Percentiles rank a stretch among this genome's conserved stretches.
Evolutionary conservation across 2,797 vertebrate species (phyloP).

Genomic region (Hippoglossus hippoglossus): DNA sequence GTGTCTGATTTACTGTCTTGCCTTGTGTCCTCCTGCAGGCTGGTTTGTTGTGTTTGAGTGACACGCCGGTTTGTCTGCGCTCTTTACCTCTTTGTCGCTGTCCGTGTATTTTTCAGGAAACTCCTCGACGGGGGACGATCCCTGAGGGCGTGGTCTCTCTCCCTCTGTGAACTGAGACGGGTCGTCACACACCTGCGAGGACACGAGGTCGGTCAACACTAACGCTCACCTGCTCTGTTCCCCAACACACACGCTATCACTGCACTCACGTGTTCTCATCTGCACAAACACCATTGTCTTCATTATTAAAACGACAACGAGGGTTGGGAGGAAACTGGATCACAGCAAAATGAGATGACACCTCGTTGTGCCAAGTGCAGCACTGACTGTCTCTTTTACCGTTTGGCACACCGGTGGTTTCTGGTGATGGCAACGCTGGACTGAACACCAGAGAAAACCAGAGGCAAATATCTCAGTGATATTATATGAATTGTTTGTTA

Average conservation of each 20-base stretch:
- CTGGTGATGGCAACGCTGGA: constrained; percentile 9
- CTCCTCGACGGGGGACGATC: constrained; percentile 96
- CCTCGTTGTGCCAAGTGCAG: constrained; percentile 30
- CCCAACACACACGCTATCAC: neutral
- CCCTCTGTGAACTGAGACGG: constrained; percentile 84
- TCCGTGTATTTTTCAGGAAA: constrained; percentile 83
- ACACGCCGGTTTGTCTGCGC: neutral
- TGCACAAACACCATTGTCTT: constrained; percentile 1
- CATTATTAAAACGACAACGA: constrained; percentile 4
- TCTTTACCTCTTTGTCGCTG: constrained; percentile 84
- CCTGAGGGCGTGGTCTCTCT: constrained; percentile 94
- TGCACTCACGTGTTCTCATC: neutral
- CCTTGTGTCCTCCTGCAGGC: neutral
- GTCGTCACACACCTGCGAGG: constrained; percentile 87
- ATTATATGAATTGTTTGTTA: constrained; percentile 8
- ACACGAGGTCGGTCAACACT: constrained; percentile 33
- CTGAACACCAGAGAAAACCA: constrained; percentile 2
- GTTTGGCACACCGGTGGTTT: constrained; percentile 24
- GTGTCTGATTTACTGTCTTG: neutral
- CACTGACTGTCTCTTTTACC: too few relatives aligned
- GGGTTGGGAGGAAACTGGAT: constrained; percentile 27
- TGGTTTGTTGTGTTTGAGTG: neutral
- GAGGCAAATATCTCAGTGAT: constrained; percentile 8
- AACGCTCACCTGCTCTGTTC: neutral
- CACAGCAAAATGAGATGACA: constrained; percentile 32